These are phyloP conservation scores for Acridotheres tristis DNA, from an alignment of 2,797 vertebrate species.

Conservation along the genomic window DNA sequence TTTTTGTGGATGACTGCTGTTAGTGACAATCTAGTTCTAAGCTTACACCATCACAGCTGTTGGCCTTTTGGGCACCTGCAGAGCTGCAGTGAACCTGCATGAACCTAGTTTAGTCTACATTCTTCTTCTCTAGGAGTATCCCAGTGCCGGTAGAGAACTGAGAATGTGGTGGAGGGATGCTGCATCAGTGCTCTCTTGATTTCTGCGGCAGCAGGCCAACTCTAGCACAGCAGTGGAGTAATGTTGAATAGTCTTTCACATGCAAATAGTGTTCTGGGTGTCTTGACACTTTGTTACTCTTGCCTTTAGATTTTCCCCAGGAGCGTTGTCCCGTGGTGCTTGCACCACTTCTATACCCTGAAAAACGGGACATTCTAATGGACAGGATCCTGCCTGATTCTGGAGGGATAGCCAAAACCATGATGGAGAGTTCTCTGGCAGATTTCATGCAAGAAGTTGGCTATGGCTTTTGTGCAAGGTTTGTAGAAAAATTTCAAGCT, in stretches of 20 bases:
- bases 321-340: slow-evolving; percentile 99
- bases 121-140: background rate
- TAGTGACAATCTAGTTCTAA: background rate
- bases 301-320: slow-evolving; percentile 94
- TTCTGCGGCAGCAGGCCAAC: background rate
- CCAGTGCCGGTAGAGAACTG: background rate
- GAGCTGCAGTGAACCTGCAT: background rate
- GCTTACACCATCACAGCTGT: background rate
- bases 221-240: background rate
- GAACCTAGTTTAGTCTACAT: background rate
- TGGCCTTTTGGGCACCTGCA: background rate
- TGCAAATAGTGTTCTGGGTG: background rate
- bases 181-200: background rate
- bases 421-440: slow-evolving; percentile 99
- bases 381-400: slow-evolving; percentile 99
- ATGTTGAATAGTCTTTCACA: background rate
- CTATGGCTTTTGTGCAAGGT: slow-evolving; percentile 99
- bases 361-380: slow-evolving; percentile 99
- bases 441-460: slow-evolving; percentile 99
- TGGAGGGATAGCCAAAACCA: slow-evolving; percentile 99
- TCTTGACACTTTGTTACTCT: background rate
- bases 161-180: background rate
- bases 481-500: slow-evolving; percentile 41
- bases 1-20: background rate
- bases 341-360: slow-evolving; percentile 99